Evolutionary conservation across 2,797 vertebrate genomes (phyloP).

Genomic region (Myotis vivesi): DNA sequence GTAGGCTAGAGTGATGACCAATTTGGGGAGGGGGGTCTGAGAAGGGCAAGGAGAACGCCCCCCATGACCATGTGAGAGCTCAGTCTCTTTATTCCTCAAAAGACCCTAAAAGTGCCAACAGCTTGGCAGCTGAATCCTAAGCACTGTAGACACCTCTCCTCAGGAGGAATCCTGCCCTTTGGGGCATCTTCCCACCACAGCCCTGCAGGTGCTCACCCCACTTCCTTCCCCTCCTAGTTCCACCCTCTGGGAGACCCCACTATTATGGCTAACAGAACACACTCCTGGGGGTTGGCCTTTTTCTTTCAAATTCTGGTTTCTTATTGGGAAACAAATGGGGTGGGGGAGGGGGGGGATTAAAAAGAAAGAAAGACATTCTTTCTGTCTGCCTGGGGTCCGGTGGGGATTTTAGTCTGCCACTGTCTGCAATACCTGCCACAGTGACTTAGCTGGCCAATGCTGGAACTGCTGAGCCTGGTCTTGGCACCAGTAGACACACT

Average conservation of each 20-base stretch:
- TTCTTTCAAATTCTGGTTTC: neutral
- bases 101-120: neutral
- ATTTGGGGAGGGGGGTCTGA: no score
- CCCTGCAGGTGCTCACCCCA: neutral
- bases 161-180: neutral
- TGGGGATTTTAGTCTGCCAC: neutral
- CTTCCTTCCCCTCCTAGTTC: neutral
- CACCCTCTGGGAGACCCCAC: neutral
- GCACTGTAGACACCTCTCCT: neutral
- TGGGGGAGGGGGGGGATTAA: neutral
- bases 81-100: neutral
- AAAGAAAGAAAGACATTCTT: neutral
- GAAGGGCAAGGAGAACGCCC: neutral
- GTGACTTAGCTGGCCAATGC: neutral
- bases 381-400: neutral
- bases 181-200: neutral
- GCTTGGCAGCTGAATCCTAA: neutral
- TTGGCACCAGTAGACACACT: rapidly evolving
- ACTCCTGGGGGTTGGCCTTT: neutral
- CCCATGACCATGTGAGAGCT: neutral
- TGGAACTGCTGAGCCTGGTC: neutral
- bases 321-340: slow-evolving; percentile 13
- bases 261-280: neutral
- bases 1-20: neutral
- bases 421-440: neutral